These are phyloP conservation scores for Gymnoscelis rufifasciata DNA, from an alignment of 2,888 invertebrate species.

Conservation along the genomic window DNA sequence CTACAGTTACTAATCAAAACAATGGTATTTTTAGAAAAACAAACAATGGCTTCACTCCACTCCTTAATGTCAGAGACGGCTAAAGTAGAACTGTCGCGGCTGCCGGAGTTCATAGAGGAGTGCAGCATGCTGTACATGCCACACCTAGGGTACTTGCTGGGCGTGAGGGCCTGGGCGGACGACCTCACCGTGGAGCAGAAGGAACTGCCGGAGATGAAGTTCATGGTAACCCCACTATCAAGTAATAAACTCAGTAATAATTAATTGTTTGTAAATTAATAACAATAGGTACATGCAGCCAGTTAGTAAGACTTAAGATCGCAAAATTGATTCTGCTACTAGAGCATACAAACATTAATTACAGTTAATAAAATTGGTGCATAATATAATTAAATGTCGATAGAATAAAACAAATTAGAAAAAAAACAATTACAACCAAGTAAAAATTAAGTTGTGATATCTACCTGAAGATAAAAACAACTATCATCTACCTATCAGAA, in stretches of 20 bases:
- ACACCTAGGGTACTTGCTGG: conserved; percentile 88
- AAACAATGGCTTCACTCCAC: conserved; percentile 83
- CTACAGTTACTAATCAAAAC: too few species aligned
- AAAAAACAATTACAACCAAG: too few species aligned
- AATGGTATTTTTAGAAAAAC: conserved; percentile 71
- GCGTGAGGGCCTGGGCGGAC: conserved; percentile 83
- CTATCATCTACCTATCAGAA: too few species aligned
- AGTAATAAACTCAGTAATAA: neutral
- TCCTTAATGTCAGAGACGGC: conserved; percentile 86
- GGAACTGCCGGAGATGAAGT: conserved; percentile 83
- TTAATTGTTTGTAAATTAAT: neutral
- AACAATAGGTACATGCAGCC: too few species aligned
- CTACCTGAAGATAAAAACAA: too few species aligned
- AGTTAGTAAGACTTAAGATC: too few species aligned
- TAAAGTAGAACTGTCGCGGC: conserved; percentile 81
- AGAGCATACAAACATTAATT: too few species aligned
- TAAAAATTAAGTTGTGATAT: too few species aligned
- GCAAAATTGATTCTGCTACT: too few species aligned
- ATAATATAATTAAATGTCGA: too few species aligned
- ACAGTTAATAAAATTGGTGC: too few species aligned
- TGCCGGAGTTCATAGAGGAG: conserved; percentile 82
- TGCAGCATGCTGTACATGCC: conserved; percentile 85
- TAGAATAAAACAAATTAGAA: too few species aligned
- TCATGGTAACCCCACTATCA: conserved; percentile 76
- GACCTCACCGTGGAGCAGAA: conserved; percentile 77